Conservation (phyloP, 2,113 vertebrate genomes). For the Mus spicilegus region DNA sequence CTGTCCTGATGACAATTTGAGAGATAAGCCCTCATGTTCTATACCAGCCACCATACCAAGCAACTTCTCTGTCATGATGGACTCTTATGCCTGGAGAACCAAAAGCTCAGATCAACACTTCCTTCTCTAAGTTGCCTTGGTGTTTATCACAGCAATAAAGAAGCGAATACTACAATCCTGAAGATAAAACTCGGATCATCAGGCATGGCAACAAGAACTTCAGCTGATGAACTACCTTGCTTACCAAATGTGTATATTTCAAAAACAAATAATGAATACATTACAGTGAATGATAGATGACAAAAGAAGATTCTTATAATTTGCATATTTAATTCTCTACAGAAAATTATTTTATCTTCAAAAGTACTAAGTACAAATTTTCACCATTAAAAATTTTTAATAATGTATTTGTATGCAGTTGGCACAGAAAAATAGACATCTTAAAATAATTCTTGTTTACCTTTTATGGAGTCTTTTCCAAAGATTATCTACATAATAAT, state of each 20-base stretch:
- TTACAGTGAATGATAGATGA: not conserved
- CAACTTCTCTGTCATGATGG: not conserved
- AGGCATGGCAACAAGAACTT: not conserved
- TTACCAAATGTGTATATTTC: not conserved
- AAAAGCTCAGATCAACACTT: not conserved
- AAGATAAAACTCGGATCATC: not conserved
- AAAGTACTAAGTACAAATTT: not conserved
- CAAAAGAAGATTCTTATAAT: not conserved
- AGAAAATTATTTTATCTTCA: not conserved
- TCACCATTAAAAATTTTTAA: slow-evolving; percentile 3
- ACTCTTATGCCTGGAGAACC: not conserved
- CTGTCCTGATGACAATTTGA: not conserved
- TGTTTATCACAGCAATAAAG: not conserved
- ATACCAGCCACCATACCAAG: too few relatives aligned
- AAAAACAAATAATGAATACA: not conserved
- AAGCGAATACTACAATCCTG: not conserved
- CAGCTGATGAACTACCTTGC: too few relatives aligned
- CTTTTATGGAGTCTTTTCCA: not conserved
- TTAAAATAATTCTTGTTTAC: slow-evolving; percentile 21
- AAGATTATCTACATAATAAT: not conserved
- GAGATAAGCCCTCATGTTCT: too few relatives aligned
- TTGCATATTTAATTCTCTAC: not conserved
- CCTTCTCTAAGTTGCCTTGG: not conserved
- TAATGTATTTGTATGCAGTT: not conserved
- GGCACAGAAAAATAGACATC: slow-evolving; percentile 1